Evolutionary conservation across 2,888 invertebrate species (phyloP).

Genomic region (Thera obeliscata): DNA sequence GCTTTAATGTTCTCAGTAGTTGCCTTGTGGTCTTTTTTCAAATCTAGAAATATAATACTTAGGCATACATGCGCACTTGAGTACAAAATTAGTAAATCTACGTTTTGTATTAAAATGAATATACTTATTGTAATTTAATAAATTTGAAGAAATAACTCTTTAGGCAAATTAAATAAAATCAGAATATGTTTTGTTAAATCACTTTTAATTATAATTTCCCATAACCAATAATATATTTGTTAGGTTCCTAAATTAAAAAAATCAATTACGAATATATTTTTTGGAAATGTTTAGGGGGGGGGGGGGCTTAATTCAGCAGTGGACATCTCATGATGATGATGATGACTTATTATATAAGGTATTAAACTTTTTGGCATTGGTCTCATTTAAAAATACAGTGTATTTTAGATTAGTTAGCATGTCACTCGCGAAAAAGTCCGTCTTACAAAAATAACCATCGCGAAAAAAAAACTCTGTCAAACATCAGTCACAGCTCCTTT

Average conservation of each 20-base stretch:
- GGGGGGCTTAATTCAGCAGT: too few species aligned
- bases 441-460: slow-evolving; percentile 23
- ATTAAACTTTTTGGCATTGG: too few species aligned
- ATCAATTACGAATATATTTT: slow-evolving; percentile 12
- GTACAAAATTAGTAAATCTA: slow-evolving; percentile 70
- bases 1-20: slow-evolving; percentile 2
- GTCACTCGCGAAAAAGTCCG: slow-evolving; percentile 21
- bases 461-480: slow-evolving; percentile 25
- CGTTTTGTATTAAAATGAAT: slow-evolving; percentile 49
- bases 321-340: too few species aligned
- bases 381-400: too few species aligned
- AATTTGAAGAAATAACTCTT: slow-evolving; percentile 60
- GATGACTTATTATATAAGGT: too few species aligned
- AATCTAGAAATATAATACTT: slow-evolving; percentile 46
- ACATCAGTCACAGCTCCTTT: slow-evolving; percentile 51
- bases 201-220: slow-evolving; percentile 51
- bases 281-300: neutral
- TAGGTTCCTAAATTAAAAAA: neutral
- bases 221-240: slow-evolving; percentile 10
- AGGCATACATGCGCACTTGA: slow-evolving; percentile 73
- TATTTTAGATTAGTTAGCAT: neutral
- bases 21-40: slow-evolving; percentile 39
- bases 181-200: slow-evolving; percentile 73
- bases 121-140: slow-evolving; percentile 49
- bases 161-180: slow-evolving; percentile 70